Evolutionary conservation across 2,113 vertebrate species (phyloP).

Genomic region (Oxyruncus cristatus): DNA sequence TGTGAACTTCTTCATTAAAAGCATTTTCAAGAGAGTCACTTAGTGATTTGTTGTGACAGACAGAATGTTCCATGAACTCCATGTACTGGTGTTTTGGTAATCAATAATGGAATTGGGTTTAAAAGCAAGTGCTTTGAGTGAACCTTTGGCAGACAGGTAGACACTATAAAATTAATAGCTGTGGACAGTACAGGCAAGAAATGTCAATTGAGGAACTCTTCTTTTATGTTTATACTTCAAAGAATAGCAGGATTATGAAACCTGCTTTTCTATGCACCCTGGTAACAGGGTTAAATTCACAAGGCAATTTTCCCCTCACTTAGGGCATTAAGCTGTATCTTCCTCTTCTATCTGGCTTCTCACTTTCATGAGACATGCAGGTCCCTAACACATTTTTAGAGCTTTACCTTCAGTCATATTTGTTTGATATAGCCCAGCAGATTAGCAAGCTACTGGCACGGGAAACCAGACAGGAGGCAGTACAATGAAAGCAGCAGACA

Average conservation of each 20-base stretch:
- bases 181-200: neutral
- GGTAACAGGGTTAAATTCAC: neutral
- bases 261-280: neutral
- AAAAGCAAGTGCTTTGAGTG: neutral
- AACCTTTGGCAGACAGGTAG: neutral
- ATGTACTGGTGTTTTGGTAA: neutral
- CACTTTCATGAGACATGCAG: neutral
- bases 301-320: neutral
- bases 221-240: neutral
- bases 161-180: neutral
- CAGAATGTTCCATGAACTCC: neutral
- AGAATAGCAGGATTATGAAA: neutral
- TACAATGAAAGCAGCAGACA: neutral
- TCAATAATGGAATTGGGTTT: neutral
- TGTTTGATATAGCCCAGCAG: neutral
- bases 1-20: neutral
- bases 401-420: neutral
- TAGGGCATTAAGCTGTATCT: neutral
- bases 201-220: neutral
- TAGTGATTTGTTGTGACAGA: neutral
- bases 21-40: neutral
- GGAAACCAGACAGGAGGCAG: neutral
- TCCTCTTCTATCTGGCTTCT: neutral
- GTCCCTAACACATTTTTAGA: neutral
- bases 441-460: neutral